Percentiles rank a stretch among this genome's conserved stretches.
These are phyloP conservation scores for Cryptoblepharus egeriae DNA, from an alignment of 2,797 vertebrate species.

Conservation along the genomic window DNA sequence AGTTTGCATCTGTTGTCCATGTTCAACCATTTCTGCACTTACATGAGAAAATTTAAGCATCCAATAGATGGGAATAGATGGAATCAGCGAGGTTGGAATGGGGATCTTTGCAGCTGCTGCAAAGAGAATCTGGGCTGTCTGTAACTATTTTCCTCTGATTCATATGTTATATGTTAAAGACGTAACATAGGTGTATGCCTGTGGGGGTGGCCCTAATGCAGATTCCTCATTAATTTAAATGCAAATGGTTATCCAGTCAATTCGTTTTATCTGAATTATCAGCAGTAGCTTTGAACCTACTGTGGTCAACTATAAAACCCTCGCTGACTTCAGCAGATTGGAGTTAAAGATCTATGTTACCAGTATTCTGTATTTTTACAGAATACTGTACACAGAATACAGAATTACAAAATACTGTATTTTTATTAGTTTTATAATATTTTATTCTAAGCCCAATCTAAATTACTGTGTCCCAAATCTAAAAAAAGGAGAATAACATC, in stretches of 20 bases:
- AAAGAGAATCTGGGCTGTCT: background rate
- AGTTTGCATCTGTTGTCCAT: background rate
- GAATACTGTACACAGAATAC: no score
- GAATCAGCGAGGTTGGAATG: background rate
- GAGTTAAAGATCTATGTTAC: background rate
- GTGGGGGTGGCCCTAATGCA: background rate
- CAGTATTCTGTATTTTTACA: background rate
- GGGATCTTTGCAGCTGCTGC: background rate
- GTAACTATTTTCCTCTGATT: background rate
- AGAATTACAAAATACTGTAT: no score
- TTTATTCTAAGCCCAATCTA: background rate
- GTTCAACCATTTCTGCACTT: background rate
- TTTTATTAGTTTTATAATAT: no score
- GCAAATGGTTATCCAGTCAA: background rate
- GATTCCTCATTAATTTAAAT: background rate
- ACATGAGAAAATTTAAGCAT: background rate
- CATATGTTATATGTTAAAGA: no score
- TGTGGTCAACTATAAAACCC: background rate
- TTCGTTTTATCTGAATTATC: background rate
- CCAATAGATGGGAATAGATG: background rate
- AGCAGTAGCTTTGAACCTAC: background rate
- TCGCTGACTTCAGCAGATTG: background rate
- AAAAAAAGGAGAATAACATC: conserved; percentile 21
- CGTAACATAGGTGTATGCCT: no score
- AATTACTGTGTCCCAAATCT: conserved; percentile 1